Evolutionary conservation across 2,888 invertebrate genomes (phyloP).

Genomic region (Macrophya alboannulata): DNA sequence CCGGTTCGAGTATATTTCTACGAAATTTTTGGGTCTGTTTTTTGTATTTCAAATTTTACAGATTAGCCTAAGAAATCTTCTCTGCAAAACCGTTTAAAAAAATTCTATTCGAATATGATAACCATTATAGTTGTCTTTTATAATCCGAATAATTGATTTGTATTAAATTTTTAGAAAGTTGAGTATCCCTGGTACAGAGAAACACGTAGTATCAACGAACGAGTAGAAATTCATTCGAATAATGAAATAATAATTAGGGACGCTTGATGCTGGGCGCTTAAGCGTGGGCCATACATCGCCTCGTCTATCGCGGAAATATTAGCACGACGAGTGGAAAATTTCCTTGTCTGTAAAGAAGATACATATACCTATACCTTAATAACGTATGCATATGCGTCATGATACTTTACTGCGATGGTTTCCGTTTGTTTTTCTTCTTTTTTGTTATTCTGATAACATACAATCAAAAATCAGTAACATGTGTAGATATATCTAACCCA

Average conservation of each 20-base stretch:
- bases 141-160: neutral
- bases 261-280: constrained; percentile 19
- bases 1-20: too few species aligned
- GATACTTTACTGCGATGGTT: too few species aligned
- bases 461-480: neutral
- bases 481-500: neutral
- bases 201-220: neutral
- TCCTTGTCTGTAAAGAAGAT: neutral
- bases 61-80: too few species aligned
- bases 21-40: too few species aligned
- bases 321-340: constrained; percentile 5
- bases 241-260: constrained; percentile 35
- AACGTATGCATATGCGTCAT: neutral
- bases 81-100: too few species aligned
- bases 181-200: neutral
- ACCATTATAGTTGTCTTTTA: neutral
- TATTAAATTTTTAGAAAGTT: neutral
- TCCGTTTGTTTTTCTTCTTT: neutral
- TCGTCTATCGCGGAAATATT: constrained; percentile 20
- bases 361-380: neutral
- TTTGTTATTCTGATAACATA: neutral
- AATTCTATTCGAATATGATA: neutral
- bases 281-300: neutral
- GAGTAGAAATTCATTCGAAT: constrained; percentile 15
- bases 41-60: too few species aligned